Evolutionary conservation across 92 coral and sea anemone species (phyloP), one percentile per base, ranked within the genome.

Genomic region (Muricea muricata): DNA sequence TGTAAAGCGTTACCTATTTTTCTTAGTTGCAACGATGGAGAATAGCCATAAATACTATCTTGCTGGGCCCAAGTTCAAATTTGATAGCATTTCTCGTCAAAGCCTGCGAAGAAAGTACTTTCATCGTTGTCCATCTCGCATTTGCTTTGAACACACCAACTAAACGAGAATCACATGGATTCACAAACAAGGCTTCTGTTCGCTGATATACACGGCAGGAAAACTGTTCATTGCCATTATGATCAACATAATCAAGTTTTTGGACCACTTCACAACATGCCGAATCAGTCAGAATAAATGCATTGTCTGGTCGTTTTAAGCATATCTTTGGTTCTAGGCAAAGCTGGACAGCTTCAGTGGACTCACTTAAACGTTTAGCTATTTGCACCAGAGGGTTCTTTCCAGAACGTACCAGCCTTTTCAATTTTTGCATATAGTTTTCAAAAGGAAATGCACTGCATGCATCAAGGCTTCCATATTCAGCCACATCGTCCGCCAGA

Each of bases 381-480:
- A 80, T 31, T 17, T 80, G 85, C 1, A 77, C 31, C 12, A 80
- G 18, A 46, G 85, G 85, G 20, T 13, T 61, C 29, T 24, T 80
- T 7, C 85, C 85, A 79, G n/a, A n/a, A n/a, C n/a, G n/a, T n/a
- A n/a, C n/a, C n/a, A n/a, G n/a, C n/a, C n/a, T n/a, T n/a, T n/a
- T n/a, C n/a, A n/a, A n/a, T n/a, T n/a, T n/a, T n/a, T n/a, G n/a
- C n/a, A n/a, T n/a, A n/a, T n/a, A n/a, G 56, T 80, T 80, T 61
- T 63, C 85, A 65, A 80, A 80, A 3, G 58, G 74, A 31, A 80
- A 80, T 40, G 31, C 65, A 31, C 85, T 80, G 40, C 58, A 80
- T 20, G 14, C 21, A 46, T 80, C 85, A 41, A 80, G 65, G 37
- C 73, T 2, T 6, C 85, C 85, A 80, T 28, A 40, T 29, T 37